A percentile compares a stretch with the other conserved stretches of the same genome.
Evolutionary conservation across 2,797 vertebrate species (phyloP).

Genomic region (Darevskia mixta): DNA sequence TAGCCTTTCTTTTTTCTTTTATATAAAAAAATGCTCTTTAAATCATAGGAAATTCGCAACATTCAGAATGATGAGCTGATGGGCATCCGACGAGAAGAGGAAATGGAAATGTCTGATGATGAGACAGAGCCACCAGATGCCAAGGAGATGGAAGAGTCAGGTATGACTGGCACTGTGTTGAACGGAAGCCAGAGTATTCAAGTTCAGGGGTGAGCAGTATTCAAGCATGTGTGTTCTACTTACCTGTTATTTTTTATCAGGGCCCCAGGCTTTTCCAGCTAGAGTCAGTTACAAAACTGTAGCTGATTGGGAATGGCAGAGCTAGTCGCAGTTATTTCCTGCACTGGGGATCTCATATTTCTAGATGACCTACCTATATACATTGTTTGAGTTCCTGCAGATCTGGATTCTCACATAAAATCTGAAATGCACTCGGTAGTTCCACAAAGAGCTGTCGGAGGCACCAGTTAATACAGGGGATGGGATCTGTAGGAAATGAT

Average conservation of each 20-base stretch:
- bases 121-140: constrained; percentile 89
- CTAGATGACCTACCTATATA: background rate
- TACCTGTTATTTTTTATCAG: background rate
- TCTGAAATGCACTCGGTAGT: background rate
- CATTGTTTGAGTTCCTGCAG: background rate
- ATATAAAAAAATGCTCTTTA: constrained; percentile 54
- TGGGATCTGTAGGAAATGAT: background rate
- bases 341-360: background rate
- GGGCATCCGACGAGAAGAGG: constrained; percentile 95
- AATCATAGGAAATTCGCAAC: constrained; percentile 94
- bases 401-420: background rate
- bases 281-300: background rate
- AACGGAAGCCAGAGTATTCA: background rate
- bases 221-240: background rate
- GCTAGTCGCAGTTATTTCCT: background rate
- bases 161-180: constrained; percentile 64
- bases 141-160: constrained; percentile 90
- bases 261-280: too few species aligned
- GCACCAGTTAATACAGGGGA: background rate
- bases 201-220: background rate
- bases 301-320: too few species aligned
- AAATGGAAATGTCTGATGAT: constrained; percentile 99
- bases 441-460: background rate
- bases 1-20: background rate
- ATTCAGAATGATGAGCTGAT: constrained; percentile 97